Base-by-base conservation (phyloP, 2,888 invertebrate species). In the Aricia artaxerxes region DNA sequence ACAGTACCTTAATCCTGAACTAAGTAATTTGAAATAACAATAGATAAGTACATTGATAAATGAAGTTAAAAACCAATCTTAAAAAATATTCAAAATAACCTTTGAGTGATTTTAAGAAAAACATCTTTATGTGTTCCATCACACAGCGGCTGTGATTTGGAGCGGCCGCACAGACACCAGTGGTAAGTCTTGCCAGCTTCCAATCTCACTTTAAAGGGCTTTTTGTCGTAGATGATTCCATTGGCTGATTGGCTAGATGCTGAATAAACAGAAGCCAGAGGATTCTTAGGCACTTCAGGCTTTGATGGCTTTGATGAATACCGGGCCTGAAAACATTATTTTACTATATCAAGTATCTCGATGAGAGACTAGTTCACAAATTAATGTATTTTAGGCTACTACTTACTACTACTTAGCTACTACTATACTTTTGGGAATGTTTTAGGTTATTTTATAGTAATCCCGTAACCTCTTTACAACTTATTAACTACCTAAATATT, bases 141-240 rank as follows among this genome's bases (percentile, higher is more conserved):
- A 91, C 99, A 99, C 73, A 99, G 94, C 0, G 99, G 99, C 94
- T 99, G 99, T 40, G 91, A 96, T 87, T 98, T 97, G 81, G 99
- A 99, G 83, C 97, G 96, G 0, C 99, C 99, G 91, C 99, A 99
- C 0, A 97, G 92, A 89, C 99, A 99, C 99, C 99, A 99, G 49
- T 95, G 91, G 89, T 99, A 99, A 1, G 93, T 95, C 91, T 98
- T 98, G 61, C 97, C 97, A 81, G 95, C 96, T 87, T 97, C 95
- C 73, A 98, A 94, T 1, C 89, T 91, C 57, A 98, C 89, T 90
- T 97, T 97, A 84, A 98, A 98, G 0, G 99, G 99, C 87, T 97
- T 98, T 86, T 97, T 98, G 86, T 99, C 98, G 89, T 97, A 98
- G 69, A 98, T 95, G 61, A 92, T 90, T 9, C 99, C 99, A 90